phyloP scores from a whole-genome alignment of 2,888 invertebrate species.

The Lasioglossum pauxillum region DNA sequence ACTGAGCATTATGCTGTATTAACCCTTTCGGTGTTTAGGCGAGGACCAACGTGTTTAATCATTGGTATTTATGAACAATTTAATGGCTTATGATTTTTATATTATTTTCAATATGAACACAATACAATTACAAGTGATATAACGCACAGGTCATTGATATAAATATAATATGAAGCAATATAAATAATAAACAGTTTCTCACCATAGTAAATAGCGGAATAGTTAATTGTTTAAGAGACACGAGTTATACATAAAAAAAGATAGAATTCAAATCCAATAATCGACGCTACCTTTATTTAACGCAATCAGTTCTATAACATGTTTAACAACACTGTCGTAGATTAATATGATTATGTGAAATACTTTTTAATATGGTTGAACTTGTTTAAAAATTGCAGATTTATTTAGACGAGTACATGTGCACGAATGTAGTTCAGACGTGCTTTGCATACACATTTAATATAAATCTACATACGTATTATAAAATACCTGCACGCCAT shows the following conservation, averaged over 20 bases:
- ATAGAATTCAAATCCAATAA: neutral
- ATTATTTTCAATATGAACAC: neutral
- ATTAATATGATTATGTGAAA: neutral
- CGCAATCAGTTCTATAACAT: neutral
- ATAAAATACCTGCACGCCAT: constrained; percentile 34
- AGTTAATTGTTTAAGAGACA: neutral
- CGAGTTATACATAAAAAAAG: neutral
- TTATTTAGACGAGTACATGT: neutral
- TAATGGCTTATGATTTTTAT: neutral
- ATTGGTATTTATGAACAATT: neutral
- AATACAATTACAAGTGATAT: neutral
- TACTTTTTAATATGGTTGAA: neutral
- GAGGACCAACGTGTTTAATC: neutral
- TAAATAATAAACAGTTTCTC: no score
- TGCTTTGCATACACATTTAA: neutral
- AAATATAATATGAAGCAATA: no score
- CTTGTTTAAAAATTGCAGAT: neutral
- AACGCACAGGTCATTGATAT: no score
- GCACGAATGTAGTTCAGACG: neutral
- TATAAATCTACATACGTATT: constrained; percentile 15
- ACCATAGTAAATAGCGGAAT: neutral
- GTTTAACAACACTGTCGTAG: neutral
- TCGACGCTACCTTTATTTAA: neutral
- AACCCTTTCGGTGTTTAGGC: neutral
- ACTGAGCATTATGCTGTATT: neutral